Base-by-base conservation (phyloP, 2,888 invertebrate species). In the Acanthacorydalis orientalis region DNA sequence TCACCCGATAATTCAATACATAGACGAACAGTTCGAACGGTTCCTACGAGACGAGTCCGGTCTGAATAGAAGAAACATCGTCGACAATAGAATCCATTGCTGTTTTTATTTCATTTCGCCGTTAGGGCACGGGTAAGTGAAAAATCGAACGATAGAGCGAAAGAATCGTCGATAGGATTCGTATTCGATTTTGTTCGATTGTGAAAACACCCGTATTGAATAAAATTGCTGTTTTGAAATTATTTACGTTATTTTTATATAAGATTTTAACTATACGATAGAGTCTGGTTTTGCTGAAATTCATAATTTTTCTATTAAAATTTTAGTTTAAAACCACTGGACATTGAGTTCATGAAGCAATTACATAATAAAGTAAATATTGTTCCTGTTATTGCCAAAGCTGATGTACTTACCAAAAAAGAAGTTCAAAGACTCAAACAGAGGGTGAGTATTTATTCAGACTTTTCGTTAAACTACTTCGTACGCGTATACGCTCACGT, bases 91-190 rank as follows among this genome's bases (percentile, higher is more conserved):
- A 60, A 91, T 97, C 56, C 96, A 97, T 63, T 96, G 96, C 68
- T 96, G 88, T 68, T 91, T 96, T 64, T 96, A 95, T 67, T 96
- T 95, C 66, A 90, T 96, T 63, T 93, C 93, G 48, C 95, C 95
- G 1, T 91, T 90, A 67, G 95, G 95, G 43, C 93, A 95, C 69
- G 93, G 93, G 87, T 91, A 73, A 39, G 31, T 31, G 15, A 15
- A 48, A 46, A 23, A 9, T 37, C 15, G n/a, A 43, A 42, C 9
- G 8, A 10, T 31, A 43, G 9, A 23, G 9, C 9, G 11, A 43
- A 11, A 11, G n/a, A 31, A 31, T 35, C 12, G 4, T 15, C 15
- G 31, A 32, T 43, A 37, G 15, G 14, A 48, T 34, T 39, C 4
- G 10, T 41, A 39, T 43, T 49, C 15, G 16, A 44, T 10, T 10